phyloP scores from a whole-genome alignment of 2,113 vertebrate species.

The Actenoides hombroni region DNA sequence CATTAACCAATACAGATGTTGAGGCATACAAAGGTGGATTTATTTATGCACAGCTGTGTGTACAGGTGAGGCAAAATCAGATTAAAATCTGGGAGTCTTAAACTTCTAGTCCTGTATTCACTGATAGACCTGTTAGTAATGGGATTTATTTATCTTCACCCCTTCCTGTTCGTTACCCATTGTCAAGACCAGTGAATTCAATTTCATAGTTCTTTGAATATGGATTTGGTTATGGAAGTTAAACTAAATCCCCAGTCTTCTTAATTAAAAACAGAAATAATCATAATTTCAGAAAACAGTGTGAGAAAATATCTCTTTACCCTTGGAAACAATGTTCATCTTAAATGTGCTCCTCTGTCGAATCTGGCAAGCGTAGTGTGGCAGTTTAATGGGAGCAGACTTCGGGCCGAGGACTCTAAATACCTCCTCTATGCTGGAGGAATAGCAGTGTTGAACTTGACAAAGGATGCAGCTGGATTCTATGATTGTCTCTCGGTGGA shows the following conservation, averaged over 20 bases:
- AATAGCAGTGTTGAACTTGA: conserved; percentile 63
- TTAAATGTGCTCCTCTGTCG: conserved; percentile 67
- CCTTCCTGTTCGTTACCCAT: neutral
- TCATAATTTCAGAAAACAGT: conserved; percentile 43
- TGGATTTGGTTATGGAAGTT: neutral
- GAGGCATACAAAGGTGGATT: neutral
- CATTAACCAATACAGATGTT: neutral
- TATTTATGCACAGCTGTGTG: neutral
- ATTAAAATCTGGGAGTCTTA: neutral
- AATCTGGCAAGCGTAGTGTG: conserved; percentile 72
- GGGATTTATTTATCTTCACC: neutral
- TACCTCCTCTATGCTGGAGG: conserved; percentile 64
- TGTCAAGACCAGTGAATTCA: neutral
- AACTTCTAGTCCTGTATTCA: neutral
- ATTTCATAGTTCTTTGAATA: neutral
- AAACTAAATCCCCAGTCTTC: neutral
- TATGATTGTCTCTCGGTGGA: conserved; percentile 71
- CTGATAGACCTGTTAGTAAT: neutral
- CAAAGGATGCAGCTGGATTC: conserved; percentile 41
- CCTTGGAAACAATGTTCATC: conserved; percentile 62
- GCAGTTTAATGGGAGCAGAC: conserved; percentile 53
- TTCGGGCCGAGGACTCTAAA: conserved; percentile 21
- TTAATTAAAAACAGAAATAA: neutral
- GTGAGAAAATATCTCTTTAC: conserved; percentile 25
- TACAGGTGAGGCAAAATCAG: neutral